Percentiles rank a stretch among this genome's conserved stretches.
phyloP scores from a whole-genome alignment of 2,888 invertebrate species.

The Helleia helle region DNA sequence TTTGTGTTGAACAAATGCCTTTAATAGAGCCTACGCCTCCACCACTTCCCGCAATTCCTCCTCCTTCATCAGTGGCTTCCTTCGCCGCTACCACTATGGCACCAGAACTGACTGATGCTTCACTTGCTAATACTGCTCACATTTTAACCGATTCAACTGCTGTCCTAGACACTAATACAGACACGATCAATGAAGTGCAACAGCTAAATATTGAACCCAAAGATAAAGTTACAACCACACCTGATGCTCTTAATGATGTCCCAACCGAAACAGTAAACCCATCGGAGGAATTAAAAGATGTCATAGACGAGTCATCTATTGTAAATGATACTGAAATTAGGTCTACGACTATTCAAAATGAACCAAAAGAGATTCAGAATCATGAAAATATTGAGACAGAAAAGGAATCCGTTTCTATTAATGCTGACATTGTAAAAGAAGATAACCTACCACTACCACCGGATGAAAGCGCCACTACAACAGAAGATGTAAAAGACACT shows the following conservation, averaged over 20 bases:
- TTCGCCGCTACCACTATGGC: conserved; percentile 82
- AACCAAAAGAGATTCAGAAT: not conserved
- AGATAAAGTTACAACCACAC: conserved; percentile 10
- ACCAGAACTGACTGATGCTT: conserved; percentile 61
- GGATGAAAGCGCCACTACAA: not conserved
- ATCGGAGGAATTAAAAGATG: not conserved
- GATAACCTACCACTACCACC: not conserved
- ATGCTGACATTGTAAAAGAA: not conserved
- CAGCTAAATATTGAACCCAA: conserved; percentile 15
- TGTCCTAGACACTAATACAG: conserved; percentile 34
- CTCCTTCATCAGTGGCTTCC: conserved; percentile 83
- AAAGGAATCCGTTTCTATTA: not conserved
- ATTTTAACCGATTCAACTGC: conserved; percentile 36
- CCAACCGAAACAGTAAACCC: not conserved
- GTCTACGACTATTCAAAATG: too few relatives aligned
- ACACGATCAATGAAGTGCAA: conserved; percentile 24
- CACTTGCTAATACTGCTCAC: conserved; percentile 56
- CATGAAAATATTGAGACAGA: not conserved
- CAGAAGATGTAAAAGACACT: not conserved
- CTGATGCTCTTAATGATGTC: not conserved
- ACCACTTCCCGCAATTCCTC: conserved; percentile 82
- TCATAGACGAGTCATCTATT: not conserved
- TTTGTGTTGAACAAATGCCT: conserved; percentile 74
- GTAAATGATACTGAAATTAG: not conserved
- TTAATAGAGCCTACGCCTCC: conserved; percentile 79